Evolutionary conservation across 2,888 invertebrate species (phyloP).

Genomic region (Nephrotoma flavescens): DNA sequence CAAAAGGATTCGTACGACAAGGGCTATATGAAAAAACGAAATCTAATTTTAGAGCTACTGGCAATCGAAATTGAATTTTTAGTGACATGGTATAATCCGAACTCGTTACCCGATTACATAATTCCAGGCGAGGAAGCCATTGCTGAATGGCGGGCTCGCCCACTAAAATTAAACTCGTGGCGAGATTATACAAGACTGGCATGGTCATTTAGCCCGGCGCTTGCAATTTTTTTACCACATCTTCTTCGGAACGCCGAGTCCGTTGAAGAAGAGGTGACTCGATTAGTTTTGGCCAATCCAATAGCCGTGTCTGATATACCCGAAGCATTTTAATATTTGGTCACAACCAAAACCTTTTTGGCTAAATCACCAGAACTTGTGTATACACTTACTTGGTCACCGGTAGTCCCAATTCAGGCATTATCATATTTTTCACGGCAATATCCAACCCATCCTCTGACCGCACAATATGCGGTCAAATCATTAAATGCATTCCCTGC

Average conservation of each 20-base stretch:
- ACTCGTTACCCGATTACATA: constrained; percentile 54
- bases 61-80: constrained; percentile 92
- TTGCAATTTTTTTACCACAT: constrained; percentile 81
- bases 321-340: constrained; percentile 85
- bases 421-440: constrained; percentile 92
- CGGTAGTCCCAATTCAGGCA: constrained; percentile 78
- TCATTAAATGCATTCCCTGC: constrained; percentile 84
- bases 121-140: constrained; percentile 73
- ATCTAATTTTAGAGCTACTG: constrained; percentile 82
- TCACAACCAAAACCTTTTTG: constrained; percentile 80
- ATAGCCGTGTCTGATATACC: constrained; percentile 81
- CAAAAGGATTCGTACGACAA: constrained; percentile 73
- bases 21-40: constrained; percentile 87
- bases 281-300: constrained; percentile 76
- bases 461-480: constrained; percentile 91
- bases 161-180: constrained; percentile 69
- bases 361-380: constrained; percentile 85
- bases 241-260: constrained; percentile 58
- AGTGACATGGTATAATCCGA: constrained; percentile 92
- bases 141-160: constrained; percentile 79
- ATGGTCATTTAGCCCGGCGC: constrained; percentile 90
- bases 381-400: constrained; percentile 89
- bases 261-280: constrained; percentile 69
- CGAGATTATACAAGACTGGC: constrained; percentile 80
- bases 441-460: constrained; percentile 93